Conservation (phyloP, 2,888 invertebrate species). For the Steromphala cineraria region DNA sequence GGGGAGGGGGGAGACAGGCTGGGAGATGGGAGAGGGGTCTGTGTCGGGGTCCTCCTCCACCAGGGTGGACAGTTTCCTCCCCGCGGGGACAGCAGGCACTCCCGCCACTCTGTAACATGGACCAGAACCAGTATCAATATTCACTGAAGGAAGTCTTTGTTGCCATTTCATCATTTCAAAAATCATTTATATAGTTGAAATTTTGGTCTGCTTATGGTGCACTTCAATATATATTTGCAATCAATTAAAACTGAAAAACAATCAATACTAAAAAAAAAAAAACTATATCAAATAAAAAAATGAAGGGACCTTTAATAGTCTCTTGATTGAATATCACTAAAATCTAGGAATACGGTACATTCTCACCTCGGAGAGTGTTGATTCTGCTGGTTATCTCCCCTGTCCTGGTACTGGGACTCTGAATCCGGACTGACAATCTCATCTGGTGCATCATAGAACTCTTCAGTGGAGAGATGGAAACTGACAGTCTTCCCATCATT, state of each 20-base stretch:
- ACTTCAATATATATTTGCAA: too few species aligned
- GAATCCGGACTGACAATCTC: background rate
- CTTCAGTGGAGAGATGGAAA: constrained; percentile 14
- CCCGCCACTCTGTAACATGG: background rate
- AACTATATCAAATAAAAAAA: too few species aligned
- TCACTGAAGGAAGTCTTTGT: background rate
- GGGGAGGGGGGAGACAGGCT: background rate
- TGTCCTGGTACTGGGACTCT: background rate
- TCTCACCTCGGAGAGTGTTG: too few species aligned
- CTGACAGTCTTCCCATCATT: constrained; percentile 23
- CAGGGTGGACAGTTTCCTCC: constrained; percentile 9
- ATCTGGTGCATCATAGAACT: background rate
- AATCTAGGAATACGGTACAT: too few species aligned
- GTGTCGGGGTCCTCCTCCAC: constrained; percentile 10
- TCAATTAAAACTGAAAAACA: too few species aligned
- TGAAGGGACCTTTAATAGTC: too few species aligned
- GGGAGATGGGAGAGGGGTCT: background rate
- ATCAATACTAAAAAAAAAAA: too few species aligned
- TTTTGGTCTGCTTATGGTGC: too few species aligned
- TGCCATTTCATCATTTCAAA: background rate
- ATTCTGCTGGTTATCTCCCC: background rate
- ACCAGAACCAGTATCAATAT: background rate
- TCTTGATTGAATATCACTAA: too few species aligned
- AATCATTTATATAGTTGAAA: too few species aligned
- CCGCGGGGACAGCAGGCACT: background rate